Base-by-base conservation (phyloP, 1,140 invertebrate species). In the Drosophila parabipectinata region DNA sequence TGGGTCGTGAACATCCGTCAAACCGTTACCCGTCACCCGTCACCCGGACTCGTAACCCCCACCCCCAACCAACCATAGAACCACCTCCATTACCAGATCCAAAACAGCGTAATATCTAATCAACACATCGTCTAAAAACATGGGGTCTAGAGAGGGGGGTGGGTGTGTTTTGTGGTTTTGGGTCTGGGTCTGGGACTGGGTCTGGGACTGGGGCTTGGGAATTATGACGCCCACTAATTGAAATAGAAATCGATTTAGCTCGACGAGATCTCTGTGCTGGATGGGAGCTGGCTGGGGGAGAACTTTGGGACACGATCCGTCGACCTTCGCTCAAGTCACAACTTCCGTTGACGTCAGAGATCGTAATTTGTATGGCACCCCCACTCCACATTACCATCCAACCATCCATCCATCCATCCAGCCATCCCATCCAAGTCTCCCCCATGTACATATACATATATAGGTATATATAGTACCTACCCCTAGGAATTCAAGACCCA, bases 311-410 rank as follows among this genome's bases (percentile, higher is more conserved):
- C 14, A 50, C 64, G 37, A 71, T 32, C 39, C 53, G 64, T 57
- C 54, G 67, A 69, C 67, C 67, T 71, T 71, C 67, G 64, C 14
- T 7, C 53, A 66, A 75, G 50, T 72, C 60, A 56, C 41, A 57
- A 77, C 83, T 85, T 85, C 82, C 82, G 82, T 85, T 85, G 82
- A 85, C 82, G 82, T 85, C 82, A 85, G 75, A 71, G 82, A 87
- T 88, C 83, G 83, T 79, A 79, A 76, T 82, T 87, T 82, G 82
- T 79, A 85, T 82, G 63, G 68, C 5, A 6, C 14, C 34, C 10
- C 44, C 30, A 30, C 10, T 45, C 2, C 37, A 55, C 24, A 21
- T 5, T 28, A 5, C 26, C 26, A 28, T 28, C 26, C 26, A 28
- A 5, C 6, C 34, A 37, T 12, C 39, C 14, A 37, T 12, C 15